Evolutionary conservation across 2,113 vertebrate species (phyloP), one percentile per base, ranked within the genome.

Genomic region (Sinocyclocheilus anshuiensis): DNA sequence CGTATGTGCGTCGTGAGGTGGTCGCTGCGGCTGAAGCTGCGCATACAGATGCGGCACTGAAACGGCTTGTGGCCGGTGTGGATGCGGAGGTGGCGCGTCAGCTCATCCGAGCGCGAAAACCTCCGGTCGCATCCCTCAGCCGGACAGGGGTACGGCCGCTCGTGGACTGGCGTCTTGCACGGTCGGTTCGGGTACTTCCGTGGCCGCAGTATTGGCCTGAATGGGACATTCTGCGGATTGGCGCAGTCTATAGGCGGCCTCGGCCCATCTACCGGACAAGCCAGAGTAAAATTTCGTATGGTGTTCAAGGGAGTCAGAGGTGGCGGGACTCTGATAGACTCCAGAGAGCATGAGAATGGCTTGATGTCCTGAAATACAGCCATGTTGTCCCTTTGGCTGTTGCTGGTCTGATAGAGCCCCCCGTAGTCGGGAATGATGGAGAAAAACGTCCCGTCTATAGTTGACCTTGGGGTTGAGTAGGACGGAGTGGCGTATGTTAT

Each of bases 1-100:
- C 97, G 97, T 84, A 98, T 98, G 92, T 98, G 97, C 9, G 97
- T 97, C 90, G 97, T 97, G 79, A 98, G 95, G 92, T 98, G 97
- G 93, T 98, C 97, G 85, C 97, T 98, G 45, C 97, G 96, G 94
- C 97, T 97, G 93, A 98, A 98, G 94, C 92, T 96, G 74, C 97
- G 90, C 97, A 97, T 96, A 92, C 97, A 98, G 92, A 98, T 97
- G 84, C 97, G 96, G 91, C 97, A 98, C 94, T 97, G 97, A 91
- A 98, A 98, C 1, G 97, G 97, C 36, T 97, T 97, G 92, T 97
- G 97, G 0, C 97, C 97, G 0, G 97, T 98, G 93, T 98, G 97
- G 93, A 97, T 98, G 83, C 97, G 96, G 88, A 98, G 95, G 93
- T 98, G 97, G 1, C 97, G 90, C 45, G 96, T 97, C 86, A 98